Base-by-base conservation (phyloP, 2,113 vertebrate species). In the Nymphicus hollandicus region DNA sequence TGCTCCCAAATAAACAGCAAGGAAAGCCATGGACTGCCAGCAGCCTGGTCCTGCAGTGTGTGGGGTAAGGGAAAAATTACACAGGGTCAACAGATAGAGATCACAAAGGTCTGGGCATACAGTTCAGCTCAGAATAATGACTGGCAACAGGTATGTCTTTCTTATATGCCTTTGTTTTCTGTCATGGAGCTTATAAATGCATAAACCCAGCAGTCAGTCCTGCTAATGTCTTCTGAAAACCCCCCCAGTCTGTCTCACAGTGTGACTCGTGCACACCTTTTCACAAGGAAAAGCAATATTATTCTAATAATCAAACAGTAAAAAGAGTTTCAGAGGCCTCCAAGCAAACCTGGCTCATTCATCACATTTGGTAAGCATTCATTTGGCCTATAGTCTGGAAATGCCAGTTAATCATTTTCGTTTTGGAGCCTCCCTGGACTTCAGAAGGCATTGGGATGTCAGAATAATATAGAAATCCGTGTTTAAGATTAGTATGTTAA, bases 11-110 rank as follows among this genome's bases (percentile, higher is more conserved):
- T 9, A 47, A 71, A 63, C 17, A 17, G 72, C 17, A 1, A 3
- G 8, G 72, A 78, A 12, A 72, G 35, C 7, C 0, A 0, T 13
- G 5, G 22, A 1, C n/a, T 53, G 69, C 37, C 49, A 20, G 53
- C 6, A 1, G 65, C 29, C 5, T 3, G 6, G n/a, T 10, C 61
- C 27, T 10, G 80, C 37, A 24, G 24, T 0, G 3, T 1, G 29
- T 1, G 5, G 2, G 5, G 0, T 22, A 7, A 39, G 47, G 55
- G 14, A 47, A 44, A 91, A 73, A 37, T 33, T 10, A 33, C 58
- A 6, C 7, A 22, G 31, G 13, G 5, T 12, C 44, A 56, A 3
- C 15, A 50, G 73, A 73, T 2, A 39, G 5, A 28, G n/a, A 47
- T 71, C 17, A 2, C 0, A 15, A 66, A 65, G 47, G 22, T 47